Conservation (phyloP, 2,888 invertebrate genomes). For the Eudasyphora cyanicolor region DNA sequence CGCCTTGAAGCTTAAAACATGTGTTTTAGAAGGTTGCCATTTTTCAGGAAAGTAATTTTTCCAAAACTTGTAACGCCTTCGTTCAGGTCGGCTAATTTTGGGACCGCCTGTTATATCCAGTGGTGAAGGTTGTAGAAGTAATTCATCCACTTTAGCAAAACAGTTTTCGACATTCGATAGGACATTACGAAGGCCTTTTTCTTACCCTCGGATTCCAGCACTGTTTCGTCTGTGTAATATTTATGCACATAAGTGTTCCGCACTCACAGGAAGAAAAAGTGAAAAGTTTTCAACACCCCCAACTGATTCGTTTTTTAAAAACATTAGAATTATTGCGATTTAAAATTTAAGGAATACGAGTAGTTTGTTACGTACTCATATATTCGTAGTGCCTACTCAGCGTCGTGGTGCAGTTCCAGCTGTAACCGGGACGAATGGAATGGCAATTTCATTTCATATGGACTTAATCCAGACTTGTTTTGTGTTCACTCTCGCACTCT, state of each 20-base stretch:
- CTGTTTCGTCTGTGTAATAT: too few species aligned
- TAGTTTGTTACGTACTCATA: background rate
- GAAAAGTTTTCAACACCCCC: background rate
- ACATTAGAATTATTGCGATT: background rate
- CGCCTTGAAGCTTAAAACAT: too few species aligned
- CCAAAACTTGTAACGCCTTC: too few species aligned
- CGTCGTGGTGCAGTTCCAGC: background rate
- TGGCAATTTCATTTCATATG: background rate
- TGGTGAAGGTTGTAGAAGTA: too few species aligned
- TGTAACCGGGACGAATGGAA: background rate
- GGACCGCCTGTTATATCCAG: too few species aligned
- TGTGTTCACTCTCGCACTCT: too few species aligned
- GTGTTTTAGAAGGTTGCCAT: too few species aligned
- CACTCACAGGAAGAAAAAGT: constrained; percentile 6
- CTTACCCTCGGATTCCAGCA: background rate
- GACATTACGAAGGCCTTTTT: background rate
- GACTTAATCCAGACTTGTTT: constrained; percentile 15
- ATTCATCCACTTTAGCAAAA: too few species aligned
- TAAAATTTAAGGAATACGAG: background rate
- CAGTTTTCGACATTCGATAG: too few species aligned
- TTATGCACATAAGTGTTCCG: too few species aligned
- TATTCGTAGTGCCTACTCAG: background rate
- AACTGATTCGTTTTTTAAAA: background rate
- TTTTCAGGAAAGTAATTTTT: too few species aligned
- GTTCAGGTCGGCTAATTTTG: too few species aligned